Percentiles rank a stretch among this genome's conserved stretches.
Conservation (phyloP, 1,140 invertebrate genomes). For the Leptopilina clavipes region DNA sequence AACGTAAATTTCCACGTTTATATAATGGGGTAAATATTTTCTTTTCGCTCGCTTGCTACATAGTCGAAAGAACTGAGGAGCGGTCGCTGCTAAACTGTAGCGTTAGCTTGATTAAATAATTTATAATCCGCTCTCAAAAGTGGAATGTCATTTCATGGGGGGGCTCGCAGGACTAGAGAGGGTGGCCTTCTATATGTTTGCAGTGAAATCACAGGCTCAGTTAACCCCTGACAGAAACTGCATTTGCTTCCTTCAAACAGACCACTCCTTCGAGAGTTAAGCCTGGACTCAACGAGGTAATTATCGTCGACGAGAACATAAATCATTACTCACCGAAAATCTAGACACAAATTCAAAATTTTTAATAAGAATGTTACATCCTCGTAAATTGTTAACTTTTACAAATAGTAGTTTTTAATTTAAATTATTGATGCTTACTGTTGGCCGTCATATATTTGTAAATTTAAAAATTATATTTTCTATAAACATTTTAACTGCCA, state of each 20-base stretch:
- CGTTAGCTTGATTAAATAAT: conserved; percentile 71
- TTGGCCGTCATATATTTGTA: no score
- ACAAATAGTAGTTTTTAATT: no score
- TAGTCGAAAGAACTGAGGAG: conserved; percentile 33
- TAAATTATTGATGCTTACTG: no score
- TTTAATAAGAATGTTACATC: no score
- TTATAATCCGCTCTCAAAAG: conserved; percentile 66
- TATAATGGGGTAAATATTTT: conserved; percentile 71
- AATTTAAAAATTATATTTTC: no score
- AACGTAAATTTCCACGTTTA: conserved; percentile 47
- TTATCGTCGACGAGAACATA: conserved; percentile 35
- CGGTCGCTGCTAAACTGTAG: conserved; percentile 30
- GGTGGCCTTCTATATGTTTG: conserved; percentile 40
- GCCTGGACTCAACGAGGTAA: conserved; percentile 38
- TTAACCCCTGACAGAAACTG: conserved; percentile 53
- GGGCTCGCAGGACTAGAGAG: neutral
- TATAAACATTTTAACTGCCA: no score
- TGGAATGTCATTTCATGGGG: conserved; percentile 65
- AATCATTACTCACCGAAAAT: neutral
- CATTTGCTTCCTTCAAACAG: conserved; percentile 58
- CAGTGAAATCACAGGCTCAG: conserved; percentile 55
- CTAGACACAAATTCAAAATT: no score
- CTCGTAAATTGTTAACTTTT: no score
- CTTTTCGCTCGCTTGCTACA: conserved; percentile 62
- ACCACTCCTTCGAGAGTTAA: conserved; percentile 34